Evolutionary conservation across 1,140 invertebrate genomes (phyloP).

Genomic region (Cylas formicarius): DNA sequence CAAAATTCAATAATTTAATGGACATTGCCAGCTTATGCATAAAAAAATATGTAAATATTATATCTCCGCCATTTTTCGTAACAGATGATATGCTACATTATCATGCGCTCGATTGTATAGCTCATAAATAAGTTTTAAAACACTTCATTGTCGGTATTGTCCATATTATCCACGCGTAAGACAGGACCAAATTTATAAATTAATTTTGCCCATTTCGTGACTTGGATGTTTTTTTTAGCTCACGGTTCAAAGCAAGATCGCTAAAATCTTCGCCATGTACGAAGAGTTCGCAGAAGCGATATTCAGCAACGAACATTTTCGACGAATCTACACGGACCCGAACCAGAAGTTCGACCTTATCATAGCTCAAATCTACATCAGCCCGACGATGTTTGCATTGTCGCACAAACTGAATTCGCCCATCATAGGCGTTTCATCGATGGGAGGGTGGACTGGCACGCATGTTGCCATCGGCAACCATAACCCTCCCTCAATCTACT

Average conservation of each 20-base stretch:
- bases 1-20: too few species aligned
- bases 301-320: constrained; percentile 20
- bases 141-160: too few species aligned
- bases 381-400: constrained; percentile 23
- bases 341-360: constrained; percentile 23
- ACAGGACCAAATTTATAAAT: too few species aligned
- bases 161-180: too few species aligned
- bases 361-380: constrained; percentile 23
- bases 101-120: too few species aligned
- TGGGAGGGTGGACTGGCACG: constrained; percentile 23
- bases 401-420: constrained; percentile 21
- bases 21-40: too few species aligned
- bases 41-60: too few species aligned
- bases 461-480: constrained; percentile 23
- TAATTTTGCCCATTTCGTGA: too few species aligned
- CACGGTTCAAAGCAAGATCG: constrained; percentile 19
- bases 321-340: constrained; percentile 17
- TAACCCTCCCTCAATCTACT: constrained; percentile 21
- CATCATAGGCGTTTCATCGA: constrained; percentile 25
- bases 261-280: constrained; percentile 23
- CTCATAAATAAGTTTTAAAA: too few species aligned
- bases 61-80: too few species aligned
- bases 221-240: constrained; percentile 13
- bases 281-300: constrained; percentile 22
- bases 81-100: too few species aligned